phyloP scores from a whole-genome alignment of 2,888 invertebrate species.

The Camponotus fellah region DNA sequence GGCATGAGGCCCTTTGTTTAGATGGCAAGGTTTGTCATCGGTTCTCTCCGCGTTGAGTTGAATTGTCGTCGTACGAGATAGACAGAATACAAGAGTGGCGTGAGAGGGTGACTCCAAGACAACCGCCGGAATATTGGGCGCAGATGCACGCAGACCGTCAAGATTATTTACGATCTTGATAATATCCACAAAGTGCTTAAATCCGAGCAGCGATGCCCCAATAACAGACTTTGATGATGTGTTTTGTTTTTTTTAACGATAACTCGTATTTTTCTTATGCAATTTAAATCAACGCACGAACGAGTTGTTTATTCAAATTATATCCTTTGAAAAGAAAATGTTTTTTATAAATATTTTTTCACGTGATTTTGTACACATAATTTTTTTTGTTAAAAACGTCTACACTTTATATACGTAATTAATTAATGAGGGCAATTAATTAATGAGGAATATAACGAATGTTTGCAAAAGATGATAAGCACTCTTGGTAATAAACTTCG shows the following conservation, averaged over 20 bases:
- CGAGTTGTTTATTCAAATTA: background rate
- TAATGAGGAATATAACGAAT: background rate
- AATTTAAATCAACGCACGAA: background rate
- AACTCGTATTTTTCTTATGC: background rate
- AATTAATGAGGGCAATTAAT: background rate
- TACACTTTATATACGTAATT: background rate
- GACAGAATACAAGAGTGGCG: slow-evolving; percentile 62
- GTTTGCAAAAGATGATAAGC: background rate
- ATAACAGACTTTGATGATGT: slow-evolving; percentile 9
- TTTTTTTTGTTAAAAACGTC: background rate
- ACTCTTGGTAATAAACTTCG: background rate
- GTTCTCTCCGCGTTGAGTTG: slow-evolving; percentile 65
- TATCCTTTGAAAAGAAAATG: background rate
- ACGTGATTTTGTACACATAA: background rate
- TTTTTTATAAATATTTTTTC: background rate
- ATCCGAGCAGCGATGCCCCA: slow-evolving; percentile 26
- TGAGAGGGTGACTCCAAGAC: slow-evolving; percentile 53
- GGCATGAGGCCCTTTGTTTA: slow-evolving; percentile 76
- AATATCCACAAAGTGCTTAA: slow-evolving; percentile 69
- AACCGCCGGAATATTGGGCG: slow-evolving; percentile 77
- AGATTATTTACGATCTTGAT: slow-evolving; percentile 79
- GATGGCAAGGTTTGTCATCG: slow-evolving; percentile 77
- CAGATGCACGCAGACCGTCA: slow-evolving; percentile 76
- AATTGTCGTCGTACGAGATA: slow-evolving; percentile 59
- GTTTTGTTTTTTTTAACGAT: background rate